Evolutionary conservation across 2,797 vertebrate species (phyloP).

Genomic region (Sebastes ruberrimus): DNA sequence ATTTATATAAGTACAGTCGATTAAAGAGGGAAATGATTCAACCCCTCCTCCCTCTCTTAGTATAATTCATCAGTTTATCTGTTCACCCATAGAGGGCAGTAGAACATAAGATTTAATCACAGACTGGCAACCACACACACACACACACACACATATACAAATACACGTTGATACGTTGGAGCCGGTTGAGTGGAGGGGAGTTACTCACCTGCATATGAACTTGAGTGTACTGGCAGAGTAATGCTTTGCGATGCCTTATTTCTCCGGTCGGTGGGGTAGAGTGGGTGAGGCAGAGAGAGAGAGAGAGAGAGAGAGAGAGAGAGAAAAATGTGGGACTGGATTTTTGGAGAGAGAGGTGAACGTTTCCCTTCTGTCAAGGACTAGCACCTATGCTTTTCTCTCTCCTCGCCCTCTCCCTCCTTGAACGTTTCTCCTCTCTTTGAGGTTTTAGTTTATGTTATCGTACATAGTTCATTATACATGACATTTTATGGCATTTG

Average conservation of each 20-base stretch:
- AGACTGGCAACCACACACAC: constrained; percentile 1
- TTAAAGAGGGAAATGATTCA: constrained; percentile 31
- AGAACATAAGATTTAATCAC: constrained; percentile 57
- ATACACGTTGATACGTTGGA: constrained; percentile 18
- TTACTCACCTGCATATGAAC: constrained; percentile 74
- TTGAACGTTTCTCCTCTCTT: not conserved
- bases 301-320: not conserved
- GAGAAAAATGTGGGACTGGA: constrained; percentile 25
- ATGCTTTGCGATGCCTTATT: constrained; percentile 57
- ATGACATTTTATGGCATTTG: not conserved
- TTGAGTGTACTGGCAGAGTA: constrained; percentile 51
- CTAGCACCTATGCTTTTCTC: not conserved
- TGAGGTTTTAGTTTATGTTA: not conserved
- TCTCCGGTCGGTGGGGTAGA: constrained; percentile 26
- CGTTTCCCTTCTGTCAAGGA: constrained; percentile 16
- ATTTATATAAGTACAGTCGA: constrained; percentile 23
- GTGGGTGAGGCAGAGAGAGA: constrained; percentile 11
- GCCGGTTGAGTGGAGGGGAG: constrained; percentile 45
- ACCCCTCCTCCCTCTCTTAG: not conserved
- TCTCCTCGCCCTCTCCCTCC: not conserved
- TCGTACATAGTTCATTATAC: not conserved
- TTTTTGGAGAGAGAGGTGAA: constrained; percentile 47
- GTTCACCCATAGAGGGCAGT: constrained; percentile 69
- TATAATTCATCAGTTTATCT: constrained; percentile 1
- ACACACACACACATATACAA: not conserved